Evolutionary conservation across 2,113 vertebrate genomes (phyloP), one percentile per base, ranked within the genome.

Genomic region (Eurystomus gularis): DNA sequence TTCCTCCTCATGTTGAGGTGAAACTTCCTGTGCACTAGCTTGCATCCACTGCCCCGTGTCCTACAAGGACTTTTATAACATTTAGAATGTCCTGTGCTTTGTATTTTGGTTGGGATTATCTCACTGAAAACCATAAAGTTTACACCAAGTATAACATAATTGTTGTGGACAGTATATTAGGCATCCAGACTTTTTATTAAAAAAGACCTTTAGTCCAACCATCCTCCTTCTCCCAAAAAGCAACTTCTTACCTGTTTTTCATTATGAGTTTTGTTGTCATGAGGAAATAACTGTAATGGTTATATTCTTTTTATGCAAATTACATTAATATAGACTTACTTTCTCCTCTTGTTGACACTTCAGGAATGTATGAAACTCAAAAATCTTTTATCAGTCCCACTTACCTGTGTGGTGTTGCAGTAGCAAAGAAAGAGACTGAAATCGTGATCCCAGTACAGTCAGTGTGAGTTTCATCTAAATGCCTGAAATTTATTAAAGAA

Each of bases 101-200:
- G 10, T 54, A 8, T 94, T 90, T 85, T 46, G 21, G 1, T 23
- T 77, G 19, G 9, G 6, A 9, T 57, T 94, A 39, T 65, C 2
- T 49, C 60, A 37, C 10, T 66, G 17, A 20, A 82, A 82, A 71
- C 5, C 1, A 18, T 28, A 39, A 79, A 62, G 44, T 48, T 55
- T 75, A 79, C 48, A 28, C 31, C 2, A 40, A 48, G 13, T 44
- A 18, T 26, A 71, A 8, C 21, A 20, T 64, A 61, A 40, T 78
- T 71, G 33, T 39, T 85, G 13, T 52, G 14, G 10, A 15, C 0
- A 0, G 26, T 86, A 6, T 1, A 1, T 1, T 78, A n/a, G 26
- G 24, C 77, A 37, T 70, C 51, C 62, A 3, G 12, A 17, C 19
- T 61, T 44, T 51, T 83, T 54, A 18, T 71, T 72, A 3, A 58